phyloP scores from a whole-genome alignment of 2,113 vertebrate species.

The Alethe castanea region DNA sequence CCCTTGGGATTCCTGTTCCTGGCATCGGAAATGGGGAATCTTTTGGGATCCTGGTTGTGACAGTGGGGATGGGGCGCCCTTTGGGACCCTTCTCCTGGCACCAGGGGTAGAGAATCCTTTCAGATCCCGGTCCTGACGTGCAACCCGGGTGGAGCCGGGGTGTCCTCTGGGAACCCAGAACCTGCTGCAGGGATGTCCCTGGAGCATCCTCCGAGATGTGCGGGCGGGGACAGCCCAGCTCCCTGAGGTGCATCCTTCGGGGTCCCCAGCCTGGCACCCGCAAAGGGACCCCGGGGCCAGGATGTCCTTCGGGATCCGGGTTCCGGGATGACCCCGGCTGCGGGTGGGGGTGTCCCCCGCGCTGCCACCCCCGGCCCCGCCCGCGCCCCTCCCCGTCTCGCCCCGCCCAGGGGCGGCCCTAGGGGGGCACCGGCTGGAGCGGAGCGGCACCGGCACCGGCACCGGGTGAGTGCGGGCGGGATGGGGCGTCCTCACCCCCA shows the following conservation, averaged over 20 bases:
- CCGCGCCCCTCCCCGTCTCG: not conserved
- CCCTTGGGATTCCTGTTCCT: not conserved
- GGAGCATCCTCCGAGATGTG: not conserved
- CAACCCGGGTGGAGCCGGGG: fast-evolving
- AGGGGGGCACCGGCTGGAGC: not conserved
- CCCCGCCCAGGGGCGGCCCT: not conserved
- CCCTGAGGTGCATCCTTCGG: not conserved
- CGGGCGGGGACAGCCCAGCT: not conserved
- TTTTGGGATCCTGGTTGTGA: not conserved
- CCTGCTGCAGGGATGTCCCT: too few species aligned
- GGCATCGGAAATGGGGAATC: fast-evolving
- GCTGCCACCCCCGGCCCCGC: not conserved
- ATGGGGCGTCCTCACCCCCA: not conserved
- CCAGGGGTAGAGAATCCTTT: not conserved
- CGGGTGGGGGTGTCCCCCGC: not conserved
- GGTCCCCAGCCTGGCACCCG: not conserved
- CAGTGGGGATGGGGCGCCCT: fast-evolving
- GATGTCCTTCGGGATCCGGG: not conserved
- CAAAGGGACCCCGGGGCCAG: not conserved
- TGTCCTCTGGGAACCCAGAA: not conserved
- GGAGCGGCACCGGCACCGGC: not conserved
- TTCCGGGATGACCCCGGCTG: not conserved
- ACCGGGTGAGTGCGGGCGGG: not conserved
- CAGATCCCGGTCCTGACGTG: not conserved
- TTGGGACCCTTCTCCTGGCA: not conserved